A percentile compares a stretch with the other conserved stretches of the same genome.
Conservation (phyloP, 2,113 vertebrate species). For the Geothlypis trichas region DNA sequence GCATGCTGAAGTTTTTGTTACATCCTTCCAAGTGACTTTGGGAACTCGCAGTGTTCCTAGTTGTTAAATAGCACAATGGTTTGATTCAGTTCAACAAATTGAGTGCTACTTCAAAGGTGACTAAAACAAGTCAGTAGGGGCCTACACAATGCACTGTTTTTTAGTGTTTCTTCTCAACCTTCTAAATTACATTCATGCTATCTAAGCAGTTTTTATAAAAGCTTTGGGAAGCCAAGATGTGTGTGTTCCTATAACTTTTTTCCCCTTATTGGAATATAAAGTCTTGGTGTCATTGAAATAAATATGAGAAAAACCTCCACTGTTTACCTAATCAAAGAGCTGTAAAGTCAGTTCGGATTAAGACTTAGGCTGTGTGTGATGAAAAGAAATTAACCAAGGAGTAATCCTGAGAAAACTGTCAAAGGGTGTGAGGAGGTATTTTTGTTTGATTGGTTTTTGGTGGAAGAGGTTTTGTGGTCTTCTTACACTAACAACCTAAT, state of each 20-base stretch:
- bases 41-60: background rate
- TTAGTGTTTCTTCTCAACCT: background rate
- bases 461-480: background rate
- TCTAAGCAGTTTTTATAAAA: background rate
- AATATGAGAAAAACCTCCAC: background rate
- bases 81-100: background rate
- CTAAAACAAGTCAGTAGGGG: background rate
- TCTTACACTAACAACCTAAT: background rate
- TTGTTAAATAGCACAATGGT: background rate
- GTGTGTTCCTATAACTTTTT: background rate
- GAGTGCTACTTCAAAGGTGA: background rate
- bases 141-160: background rate
- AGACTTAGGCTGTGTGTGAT: background rate
- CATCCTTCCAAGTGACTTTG: background rate
- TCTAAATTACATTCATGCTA: background rate
- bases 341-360: background rate
- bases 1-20: background rate
- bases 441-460: background rate
- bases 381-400: background rate
- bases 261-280: background rate
- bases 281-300: background rate
- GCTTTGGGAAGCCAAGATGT: background rate
- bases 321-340: background rate
- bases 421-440: background rate
- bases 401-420: background rate